Conservation (phyloP, 2,797 vertebrate species). For the Lycodopsis pacificus region DNA sequence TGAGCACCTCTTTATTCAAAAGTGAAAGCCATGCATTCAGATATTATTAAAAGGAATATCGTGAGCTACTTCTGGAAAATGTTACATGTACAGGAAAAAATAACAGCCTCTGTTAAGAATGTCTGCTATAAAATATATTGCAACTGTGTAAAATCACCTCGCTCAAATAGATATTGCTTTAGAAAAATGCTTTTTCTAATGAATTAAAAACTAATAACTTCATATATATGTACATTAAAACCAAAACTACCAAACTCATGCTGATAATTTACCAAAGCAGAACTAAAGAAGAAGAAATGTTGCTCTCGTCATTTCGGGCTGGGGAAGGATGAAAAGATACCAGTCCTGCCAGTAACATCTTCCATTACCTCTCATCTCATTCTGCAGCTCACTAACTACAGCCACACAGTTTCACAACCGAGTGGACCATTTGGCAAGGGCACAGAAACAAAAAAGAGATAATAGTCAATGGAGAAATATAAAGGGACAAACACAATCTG, state of each 20-base stretch:
- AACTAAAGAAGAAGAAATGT: background rate
- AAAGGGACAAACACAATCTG: conserved; percentile 87
- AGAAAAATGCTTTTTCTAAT: background rate
- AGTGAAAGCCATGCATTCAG: background rate
- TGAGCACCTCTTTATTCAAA: background rate
- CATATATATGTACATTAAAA: background rate
- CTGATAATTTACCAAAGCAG: background rate
- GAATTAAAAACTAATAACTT: background rate
- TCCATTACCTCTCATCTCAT: background rate
- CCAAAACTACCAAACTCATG: background rate
- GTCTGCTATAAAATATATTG: background rate
- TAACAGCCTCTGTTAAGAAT: background rate
- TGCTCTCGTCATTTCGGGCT: background rate
- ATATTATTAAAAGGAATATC: background rate
- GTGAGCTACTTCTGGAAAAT: background rate
- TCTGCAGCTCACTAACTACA: conserved; percentile 51
- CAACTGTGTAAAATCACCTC: background rate
- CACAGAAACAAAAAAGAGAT: conserved; percentile 79
- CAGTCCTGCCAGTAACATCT: conserved; percentile 34
- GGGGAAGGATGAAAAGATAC: background rate
- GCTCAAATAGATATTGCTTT: background rate
- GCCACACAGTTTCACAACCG: conserved; percentile 40
- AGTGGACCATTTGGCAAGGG: conserved; percentile 75
- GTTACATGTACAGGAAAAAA: background rate
- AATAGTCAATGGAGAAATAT: conserved; percentile 82